Conservation (phyloP, 2,113 vertebrate species). For the Trinectes maculatus region DNA sequence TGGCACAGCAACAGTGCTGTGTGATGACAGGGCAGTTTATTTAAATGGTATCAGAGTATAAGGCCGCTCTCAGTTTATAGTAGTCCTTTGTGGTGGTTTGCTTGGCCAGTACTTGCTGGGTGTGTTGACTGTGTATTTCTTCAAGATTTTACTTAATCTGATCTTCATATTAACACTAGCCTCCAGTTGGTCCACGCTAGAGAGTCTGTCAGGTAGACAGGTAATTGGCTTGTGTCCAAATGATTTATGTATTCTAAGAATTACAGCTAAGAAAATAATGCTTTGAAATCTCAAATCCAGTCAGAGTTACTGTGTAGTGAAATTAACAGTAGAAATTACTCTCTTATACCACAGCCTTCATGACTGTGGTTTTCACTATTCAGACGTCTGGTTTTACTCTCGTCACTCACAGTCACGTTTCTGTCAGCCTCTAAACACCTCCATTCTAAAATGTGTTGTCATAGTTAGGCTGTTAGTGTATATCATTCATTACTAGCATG, state of each 20-base stretch:
- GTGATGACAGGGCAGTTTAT: background rate
- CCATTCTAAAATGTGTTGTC: slow-evolving; percentile 34
- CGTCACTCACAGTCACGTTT: slow-evolving; percentile 3
- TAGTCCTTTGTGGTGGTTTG: slow-evolving; percentile 5
- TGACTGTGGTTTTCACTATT: background rate
- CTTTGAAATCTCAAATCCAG: background rate
- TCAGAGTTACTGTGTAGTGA: background rate
- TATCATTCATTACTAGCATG: slow-evolving; percentile 75
- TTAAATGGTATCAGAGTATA: background rate
- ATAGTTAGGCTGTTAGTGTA: slow-evolving; percentile 28
- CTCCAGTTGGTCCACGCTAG: slow-evolving; percentile 27
- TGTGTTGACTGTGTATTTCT: slow-evolving; percentile 15
- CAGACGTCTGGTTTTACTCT: slow-evolving; percentile 1
- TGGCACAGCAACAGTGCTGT: background rate
- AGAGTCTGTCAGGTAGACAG: slow-evolving; percentile 30
- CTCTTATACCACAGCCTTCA: background rate
- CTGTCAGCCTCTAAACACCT: slow-evolving; percentile 32
- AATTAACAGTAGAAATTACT: slow-evolving; percentile 2
- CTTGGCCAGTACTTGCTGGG: slow-evolving; percentile 14
- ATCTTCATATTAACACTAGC: slow-evolving; percentile 40
- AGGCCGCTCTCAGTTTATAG: background rate
- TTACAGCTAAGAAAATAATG: background rate
- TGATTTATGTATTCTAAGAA: slow-evolving; percentile 10
- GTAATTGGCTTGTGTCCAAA: slow-evolving; percentile 13
- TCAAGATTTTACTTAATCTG: slow-evolving; percentile 18